These are phyloP conservation scores for Aptenodytes patagonicus DNA, from an alignment of 2,113 vertebrate genomes.

Conservation along the genomic window DNA sequence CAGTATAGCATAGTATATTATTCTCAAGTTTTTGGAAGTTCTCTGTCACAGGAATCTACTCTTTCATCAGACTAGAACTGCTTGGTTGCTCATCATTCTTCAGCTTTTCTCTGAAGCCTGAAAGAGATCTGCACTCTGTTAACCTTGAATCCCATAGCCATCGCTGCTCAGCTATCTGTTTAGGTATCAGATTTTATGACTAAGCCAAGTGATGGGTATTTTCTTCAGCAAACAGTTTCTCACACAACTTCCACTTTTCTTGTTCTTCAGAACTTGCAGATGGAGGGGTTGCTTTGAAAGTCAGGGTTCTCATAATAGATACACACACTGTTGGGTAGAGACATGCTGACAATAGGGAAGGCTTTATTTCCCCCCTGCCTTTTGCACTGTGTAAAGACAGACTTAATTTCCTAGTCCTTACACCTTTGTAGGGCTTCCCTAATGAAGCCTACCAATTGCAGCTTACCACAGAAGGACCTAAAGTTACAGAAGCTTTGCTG, in stretches of 20 bases:
- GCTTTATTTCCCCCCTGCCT: neutral
- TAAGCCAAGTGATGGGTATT: neutral
- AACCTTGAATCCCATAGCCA: neutral
- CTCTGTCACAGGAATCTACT: neutral
- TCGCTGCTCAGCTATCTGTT: neutral
- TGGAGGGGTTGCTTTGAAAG: neutral
- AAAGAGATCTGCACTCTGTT: neutral
- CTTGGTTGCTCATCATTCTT: neutral
- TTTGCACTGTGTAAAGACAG: neutral
- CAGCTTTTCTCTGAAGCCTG: neutral
- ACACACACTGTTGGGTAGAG: neutral
- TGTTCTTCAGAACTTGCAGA: neutral
- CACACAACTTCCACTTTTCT: neutral
- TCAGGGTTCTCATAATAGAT: neutral
- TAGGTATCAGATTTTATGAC: neutral
- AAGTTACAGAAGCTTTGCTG: neutral
- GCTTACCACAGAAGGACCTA: neutral
- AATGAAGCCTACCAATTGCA: neutral
- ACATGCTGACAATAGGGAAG: neutral
- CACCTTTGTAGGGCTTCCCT: neutral
- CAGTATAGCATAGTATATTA: neutral
- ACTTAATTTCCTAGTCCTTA: neutral
- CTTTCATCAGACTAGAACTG: neutral
- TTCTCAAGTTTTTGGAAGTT: neutral
- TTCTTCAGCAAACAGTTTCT: neutral